Evolutionary conservation across 2,888 invertebrate species (phyloP).

Genomic region (Hecatera dysodea): DNA sequence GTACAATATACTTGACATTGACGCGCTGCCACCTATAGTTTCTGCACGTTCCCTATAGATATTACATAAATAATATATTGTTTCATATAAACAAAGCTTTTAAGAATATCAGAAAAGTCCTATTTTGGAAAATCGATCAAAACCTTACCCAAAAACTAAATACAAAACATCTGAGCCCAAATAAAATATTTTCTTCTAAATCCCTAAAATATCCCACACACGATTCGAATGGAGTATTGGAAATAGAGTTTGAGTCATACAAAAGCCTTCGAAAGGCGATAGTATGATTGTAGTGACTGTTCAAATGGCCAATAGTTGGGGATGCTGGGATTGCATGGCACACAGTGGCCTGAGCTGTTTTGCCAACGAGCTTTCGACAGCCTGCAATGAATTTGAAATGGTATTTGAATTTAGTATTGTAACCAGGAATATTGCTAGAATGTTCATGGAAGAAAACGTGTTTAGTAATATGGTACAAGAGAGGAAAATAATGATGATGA

Average conservation of each 20-base stretch:
- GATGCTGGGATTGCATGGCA: constrained; percentile 51
- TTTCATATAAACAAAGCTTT: not conserved
- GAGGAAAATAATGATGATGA: not conserved
- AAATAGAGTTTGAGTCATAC: constrained; percentile 25
- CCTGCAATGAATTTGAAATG: constrained; percentile 34
- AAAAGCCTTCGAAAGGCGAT: constrained; percentile 9
- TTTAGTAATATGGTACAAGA: not conserved
- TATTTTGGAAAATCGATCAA: not conserved
- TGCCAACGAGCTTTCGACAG: constrained; percentile 31
- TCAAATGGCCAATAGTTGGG: constrained; percentile 44
- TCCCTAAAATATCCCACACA: not conserved
- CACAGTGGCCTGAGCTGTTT: constrained; percentile 35
- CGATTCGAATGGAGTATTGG: not conserved
- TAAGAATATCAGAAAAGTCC: not conserved
- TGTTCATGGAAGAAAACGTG: not conserved
- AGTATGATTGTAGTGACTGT: constrained; percentile 27
- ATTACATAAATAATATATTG: too few species aligned
- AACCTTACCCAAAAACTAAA: not conserved
- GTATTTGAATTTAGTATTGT: constrained; percentile 14
- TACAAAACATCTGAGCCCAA: not conserved
- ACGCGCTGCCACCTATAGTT: too few species aligned
- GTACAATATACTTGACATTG: too few species aligned
- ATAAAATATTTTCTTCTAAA: constrained; percentile 24
- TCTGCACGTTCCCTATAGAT: too few species aligned
- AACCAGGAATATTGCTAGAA: not conserved